Percentiles rank a stretch among this genome's conserved stretches.
Conservation (phyloP, 2,797 vertebrate species). For the Sciaenops ocellatus region DNA sequence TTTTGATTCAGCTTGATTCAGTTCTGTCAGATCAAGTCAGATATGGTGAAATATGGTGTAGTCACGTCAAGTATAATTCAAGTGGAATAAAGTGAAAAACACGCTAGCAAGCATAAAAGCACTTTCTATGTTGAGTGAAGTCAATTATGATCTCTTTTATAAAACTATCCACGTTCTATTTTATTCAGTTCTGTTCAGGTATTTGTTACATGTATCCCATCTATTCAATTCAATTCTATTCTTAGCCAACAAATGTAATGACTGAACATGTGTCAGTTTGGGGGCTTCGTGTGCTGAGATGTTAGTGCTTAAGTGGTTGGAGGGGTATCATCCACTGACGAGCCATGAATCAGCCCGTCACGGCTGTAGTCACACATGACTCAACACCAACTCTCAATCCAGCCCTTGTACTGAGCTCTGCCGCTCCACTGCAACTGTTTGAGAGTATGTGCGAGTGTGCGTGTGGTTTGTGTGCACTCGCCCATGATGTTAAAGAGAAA, state of each 20-base stretch:
- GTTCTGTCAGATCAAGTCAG: no score
- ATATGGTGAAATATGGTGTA: no score
- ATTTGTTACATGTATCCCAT: no score
- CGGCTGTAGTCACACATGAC: conserved; percentile 63
- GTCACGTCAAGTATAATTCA: no score
- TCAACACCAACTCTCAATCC: conserved; percentile 68
- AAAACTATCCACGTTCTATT: background rate
- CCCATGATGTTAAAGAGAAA: conserved; percentile 51
- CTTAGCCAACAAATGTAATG: background rate
- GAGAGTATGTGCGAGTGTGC: conserved; percentile 48
- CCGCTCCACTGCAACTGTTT: conserved; percentile 43
- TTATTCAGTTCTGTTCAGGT: background rate
- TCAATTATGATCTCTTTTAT: background rate
- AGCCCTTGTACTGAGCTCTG: conserved; percentile 51
- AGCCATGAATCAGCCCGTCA: conserved; percentile 62
- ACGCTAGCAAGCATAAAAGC: no score
- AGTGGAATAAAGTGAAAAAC: no score
- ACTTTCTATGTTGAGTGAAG: background rate
- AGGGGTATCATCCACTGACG: conserved; percentile 49
- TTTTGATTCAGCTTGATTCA: no score
- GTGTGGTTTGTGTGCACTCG: conserved; percentile 23
- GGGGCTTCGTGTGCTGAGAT: conserved; percentile 19
- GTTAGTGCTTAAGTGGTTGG: conserved; percentile 47
- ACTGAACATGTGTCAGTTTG: conserved; percentile 24
- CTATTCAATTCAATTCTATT: background rate